Evolutionary conservation across 2,888 invertebrate genomes (phyloP).

Genomic region (Eudasyphora cyanicolor): DNA sequence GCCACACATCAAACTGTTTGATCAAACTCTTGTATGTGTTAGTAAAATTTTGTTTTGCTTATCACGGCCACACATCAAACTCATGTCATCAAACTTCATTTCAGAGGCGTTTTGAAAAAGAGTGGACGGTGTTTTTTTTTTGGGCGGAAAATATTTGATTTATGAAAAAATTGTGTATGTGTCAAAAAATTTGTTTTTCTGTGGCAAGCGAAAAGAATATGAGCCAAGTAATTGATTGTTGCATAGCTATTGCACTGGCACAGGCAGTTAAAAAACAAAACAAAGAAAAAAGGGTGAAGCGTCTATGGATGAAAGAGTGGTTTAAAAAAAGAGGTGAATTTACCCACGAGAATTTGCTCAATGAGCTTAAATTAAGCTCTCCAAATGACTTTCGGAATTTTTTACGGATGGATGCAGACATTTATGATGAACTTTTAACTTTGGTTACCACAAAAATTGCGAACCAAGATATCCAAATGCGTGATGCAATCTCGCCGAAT

Average conservation of each 20-base stretch:
- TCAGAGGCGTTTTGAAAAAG: too few relatives aligned
- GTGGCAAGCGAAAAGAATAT: too few relatives aligned
- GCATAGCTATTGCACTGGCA: not conserved
- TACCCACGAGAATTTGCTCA: not conserved
- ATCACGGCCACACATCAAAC: too few relatives aligned
- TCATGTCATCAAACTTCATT: too few relatives aligned
- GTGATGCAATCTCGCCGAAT: not conserved
- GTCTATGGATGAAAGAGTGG: not conserved
- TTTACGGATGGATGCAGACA: constrained; percentile 30
- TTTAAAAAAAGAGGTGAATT: constrained; percentile 16
- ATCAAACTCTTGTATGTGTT: too few relatives aligned
- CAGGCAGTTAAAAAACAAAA: not conserved
- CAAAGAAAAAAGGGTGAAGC: not conserved
- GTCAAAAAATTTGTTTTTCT: too few relatives aligned
- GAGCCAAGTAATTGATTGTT: too few relatives aligned
- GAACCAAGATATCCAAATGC: constrained; percentile 29
- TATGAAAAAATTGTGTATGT: too few relatives aligned
- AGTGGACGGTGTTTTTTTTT: too few relatives aligned
- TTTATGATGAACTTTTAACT: constrained; percentile 19
- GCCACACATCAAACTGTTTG: too few relatives aligned
- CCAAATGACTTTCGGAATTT: constrained; percentile 17
- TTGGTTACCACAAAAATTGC: constrained; percentile 25
- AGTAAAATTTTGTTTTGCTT: too few relatives aligned
- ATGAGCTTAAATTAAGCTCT: constrained; percentile 1
- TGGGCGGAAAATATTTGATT: too few relatives aligned